Evolutionary conservation across 1,140 invertebrate genomes (phyloP).

Genomic region (Drosophila pectinifera): DNA sequence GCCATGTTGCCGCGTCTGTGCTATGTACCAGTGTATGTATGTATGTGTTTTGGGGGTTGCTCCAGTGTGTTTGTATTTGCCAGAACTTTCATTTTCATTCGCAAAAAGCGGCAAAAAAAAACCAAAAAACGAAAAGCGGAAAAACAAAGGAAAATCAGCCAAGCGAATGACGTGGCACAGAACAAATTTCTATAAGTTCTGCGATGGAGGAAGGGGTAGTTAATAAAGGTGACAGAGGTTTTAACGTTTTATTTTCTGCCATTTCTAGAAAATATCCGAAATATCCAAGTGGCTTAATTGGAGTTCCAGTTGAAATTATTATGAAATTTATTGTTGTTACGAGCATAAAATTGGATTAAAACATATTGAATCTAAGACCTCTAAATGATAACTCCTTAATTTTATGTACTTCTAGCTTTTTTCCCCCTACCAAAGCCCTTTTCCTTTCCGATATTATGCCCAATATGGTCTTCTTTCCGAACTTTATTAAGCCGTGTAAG

Average conservation of each 20-base stretch:
- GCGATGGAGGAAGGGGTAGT: background rate
- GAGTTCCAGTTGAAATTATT: no score
- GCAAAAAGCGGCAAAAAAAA: constrained; percentile 44
- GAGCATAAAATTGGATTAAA: background rate
- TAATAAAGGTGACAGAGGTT: constrained; percentile 17
- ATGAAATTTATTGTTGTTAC: no score
- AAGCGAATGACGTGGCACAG: constrained; percentile 43
- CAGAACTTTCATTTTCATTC: constrained; percentile 71
- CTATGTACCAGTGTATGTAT: background rate
- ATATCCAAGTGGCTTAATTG: background rate
- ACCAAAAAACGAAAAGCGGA: constrained; percentile 3
- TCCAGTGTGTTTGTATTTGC: constrained; percentile 40
- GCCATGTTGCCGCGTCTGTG: constrained; percentile 8
- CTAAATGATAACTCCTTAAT: background rate
- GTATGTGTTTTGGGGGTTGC: constrained; percentile 47
- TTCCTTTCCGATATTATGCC: background rate
- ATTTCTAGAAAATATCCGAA: background rate
- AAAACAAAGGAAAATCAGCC: constrained; percentile 56
- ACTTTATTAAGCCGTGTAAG: constrained; percentile 42
- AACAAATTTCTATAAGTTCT: constrained; percentile 20
- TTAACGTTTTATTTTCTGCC: background rate
- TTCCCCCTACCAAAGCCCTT: background rate
- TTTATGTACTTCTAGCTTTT: background rate
- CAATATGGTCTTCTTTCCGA: background rate
- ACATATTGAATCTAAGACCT: background rate